Conservation (phyloP, 2,113 vertebrate species). For the Hydrolagus affinis region DNA sequence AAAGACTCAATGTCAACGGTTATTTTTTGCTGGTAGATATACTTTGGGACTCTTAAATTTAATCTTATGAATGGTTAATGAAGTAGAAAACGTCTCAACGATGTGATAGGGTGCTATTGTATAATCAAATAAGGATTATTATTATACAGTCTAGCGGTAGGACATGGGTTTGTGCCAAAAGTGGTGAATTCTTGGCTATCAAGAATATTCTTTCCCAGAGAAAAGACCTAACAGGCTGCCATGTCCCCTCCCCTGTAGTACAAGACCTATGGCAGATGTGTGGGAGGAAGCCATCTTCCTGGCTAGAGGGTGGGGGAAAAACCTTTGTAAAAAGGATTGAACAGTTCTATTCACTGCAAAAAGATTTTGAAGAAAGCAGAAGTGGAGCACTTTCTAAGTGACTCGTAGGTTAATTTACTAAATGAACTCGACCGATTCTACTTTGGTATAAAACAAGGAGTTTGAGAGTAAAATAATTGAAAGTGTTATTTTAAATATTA, state of each 20-base stretch:
- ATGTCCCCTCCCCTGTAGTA: too few relatives aligned
- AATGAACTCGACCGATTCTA: background rate
- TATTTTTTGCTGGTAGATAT: too few relatives aligned
- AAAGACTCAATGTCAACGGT: too few relatives aligned
- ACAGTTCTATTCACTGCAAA: background rate
- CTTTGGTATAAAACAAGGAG: background rate
- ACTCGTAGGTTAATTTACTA: background rate
- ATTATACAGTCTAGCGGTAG: too few relatives aligned
- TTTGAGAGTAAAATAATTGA: background rate
- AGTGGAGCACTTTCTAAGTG: constrained; percentile 2
- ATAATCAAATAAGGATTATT: too few relatives aligned
- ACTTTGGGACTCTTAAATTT: too few relatives aligned
- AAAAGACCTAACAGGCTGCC: background rate
- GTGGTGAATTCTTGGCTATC: background rate
- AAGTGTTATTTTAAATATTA: background rate
- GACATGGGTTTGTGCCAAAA: too few relatives aligned
- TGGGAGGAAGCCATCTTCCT: background rate
- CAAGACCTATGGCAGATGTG: too few relatives aligned
- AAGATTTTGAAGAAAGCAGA: background rate
- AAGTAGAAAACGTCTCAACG: too few relatives aligned
- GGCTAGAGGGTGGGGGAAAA: background rate
- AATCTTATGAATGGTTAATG: too few relatives aligned
- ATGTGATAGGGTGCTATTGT: too few relatives aligned
- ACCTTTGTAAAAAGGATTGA: too few relatives aligned
- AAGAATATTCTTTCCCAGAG: background rate